phyloP scores from a whole-genome alignment of 2,888 invertebrate species.

The Aphidius colemani region DNA sequence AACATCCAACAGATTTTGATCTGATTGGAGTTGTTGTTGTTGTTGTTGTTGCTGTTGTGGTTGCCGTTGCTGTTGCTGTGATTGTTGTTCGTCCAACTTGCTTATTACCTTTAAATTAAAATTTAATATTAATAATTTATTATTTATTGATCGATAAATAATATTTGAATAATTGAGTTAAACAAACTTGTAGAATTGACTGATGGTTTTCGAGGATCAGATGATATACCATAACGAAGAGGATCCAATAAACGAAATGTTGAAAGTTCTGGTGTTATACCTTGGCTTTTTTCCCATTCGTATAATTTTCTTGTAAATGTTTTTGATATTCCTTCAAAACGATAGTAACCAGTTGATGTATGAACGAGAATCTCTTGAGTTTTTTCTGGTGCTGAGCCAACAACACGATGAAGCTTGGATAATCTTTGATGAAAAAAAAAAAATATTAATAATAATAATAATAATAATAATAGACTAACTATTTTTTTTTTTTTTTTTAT shows the following conservation, averaged over 20 bases:
- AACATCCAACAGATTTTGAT: conserved; percentile 79
- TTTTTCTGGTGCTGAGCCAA: conserved; percentile 63
- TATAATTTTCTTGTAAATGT: conserved; percentile 89
- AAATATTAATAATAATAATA: background rate
- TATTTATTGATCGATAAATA: background rate
- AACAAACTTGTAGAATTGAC: conserved; percentile 24
- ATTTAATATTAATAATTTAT: background rate
- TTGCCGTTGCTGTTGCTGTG: conserved; percentile 21
- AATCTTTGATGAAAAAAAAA: conserved; percentile 52
- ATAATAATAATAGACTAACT: background rate
- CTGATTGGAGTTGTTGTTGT: conserved; percentile 62
- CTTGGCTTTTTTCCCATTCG: conserved; percentile 90
- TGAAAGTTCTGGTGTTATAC: conserved; percentile 83
- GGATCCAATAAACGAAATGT: conserved; percentile 79
- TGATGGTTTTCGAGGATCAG: conserved; percentile 10
- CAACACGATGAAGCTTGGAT: conserved; percentile 66
- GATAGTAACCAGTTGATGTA: conserved; percentile 81
- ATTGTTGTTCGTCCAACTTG: conserved; percentile 26
- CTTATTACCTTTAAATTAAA: background rate
- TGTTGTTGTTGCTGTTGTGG: conserved; percentile 19
- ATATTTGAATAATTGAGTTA: background rate
- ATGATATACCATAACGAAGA: conserved; percentile 37
- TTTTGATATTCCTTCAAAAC: conserved; percentile 84
- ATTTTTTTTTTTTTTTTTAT: background rate
- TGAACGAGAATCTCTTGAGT: conserved; percentile 79